Base-by-base conservation (phyloP, 2,888 invertebrate species). In the Coecobrya sp. region DNA sequence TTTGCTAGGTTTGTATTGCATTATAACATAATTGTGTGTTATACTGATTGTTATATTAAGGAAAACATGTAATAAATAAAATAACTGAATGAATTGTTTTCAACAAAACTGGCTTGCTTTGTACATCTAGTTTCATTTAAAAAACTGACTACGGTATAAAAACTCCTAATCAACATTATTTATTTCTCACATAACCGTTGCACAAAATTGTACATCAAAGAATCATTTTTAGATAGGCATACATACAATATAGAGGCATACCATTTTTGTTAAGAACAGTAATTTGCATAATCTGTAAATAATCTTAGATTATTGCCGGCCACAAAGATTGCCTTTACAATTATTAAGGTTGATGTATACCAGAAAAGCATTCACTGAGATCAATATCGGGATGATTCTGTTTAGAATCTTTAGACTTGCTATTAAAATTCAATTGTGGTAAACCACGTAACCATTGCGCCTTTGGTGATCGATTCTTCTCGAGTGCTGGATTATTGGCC, bases 321-420 rank as follows among this genome's bases (percentile, higher is more conserved):
- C 36, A 36, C 36, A 36, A 36, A 36, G 52, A 52, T 3, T 52
- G 3, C 52, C 1, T 2, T 62, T 62, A 16, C n/a, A 62, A 62
- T 3, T 16, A 25, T 92, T 68, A 88, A 16, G 87, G 65, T 11
- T 92, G 88, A 85, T 95, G 95, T 82, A 95, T 94, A 45, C 88
- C 76, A n/a, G 94, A 94, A 87, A 94, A 94, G 52, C 94, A 94
- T 92, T 95, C 95, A 62, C 86, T 93, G 93, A 95, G 93, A 94
- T 95, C 93, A 86, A 95, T 88, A 86, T 94, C 94, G 10, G 93
- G 88, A n/a, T 70, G 13, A 36, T 91, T 86, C 42, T 93, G 88
- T 70, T 92, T 93, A 1, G 91, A 86, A 68, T 86, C 82, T 73
- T 92, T 93, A 5, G 92, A 92, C 27, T 36, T 36, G n/a, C 88